Percentiles rank a stretch among this genome's conserved stretches.
Conservation (phyloP, 2,113 vertebrate species). For the Eidolon helvum region DNA sequence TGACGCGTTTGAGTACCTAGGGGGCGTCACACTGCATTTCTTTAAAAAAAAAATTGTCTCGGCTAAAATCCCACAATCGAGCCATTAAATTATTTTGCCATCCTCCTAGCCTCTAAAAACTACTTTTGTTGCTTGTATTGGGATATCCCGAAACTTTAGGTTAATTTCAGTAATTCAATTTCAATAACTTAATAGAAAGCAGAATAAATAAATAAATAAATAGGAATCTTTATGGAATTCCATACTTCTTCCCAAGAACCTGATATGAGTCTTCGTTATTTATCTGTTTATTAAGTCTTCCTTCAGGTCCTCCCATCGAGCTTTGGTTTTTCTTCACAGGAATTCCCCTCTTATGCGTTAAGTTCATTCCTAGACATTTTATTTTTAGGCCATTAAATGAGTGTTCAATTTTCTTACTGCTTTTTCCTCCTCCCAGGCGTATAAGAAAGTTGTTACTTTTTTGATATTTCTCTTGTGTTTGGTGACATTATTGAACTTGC, state of each 20-base stretch:
- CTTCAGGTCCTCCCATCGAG: not conserved
- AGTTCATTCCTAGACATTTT: not conserved
- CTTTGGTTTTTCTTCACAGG: slow-evolving; percentile 13
- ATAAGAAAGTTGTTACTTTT: not conserved
- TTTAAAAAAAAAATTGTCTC: not conserved
- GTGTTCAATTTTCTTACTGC: not conserved
- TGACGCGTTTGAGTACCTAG: not conserved
- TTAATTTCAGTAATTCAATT: not conserved
- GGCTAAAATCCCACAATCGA: not conserved
- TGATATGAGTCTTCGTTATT: not conserved
- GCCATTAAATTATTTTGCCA: not conserved
- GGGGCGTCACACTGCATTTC: not conserved
- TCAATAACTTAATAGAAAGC: too few species aligned
- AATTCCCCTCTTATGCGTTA: not conserved
- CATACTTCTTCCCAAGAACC: not conserved
- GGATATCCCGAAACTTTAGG: not conserved
- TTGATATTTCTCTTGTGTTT: not conserved
- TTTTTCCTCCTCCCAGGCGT: not conserved
- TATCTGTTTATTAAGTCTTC: not conserved
- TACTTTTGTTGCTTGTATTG: not conserved
- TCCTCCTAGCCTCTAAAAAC: not conserved
- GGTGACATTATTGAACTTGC: not conserved
- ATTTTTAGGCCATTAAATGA: not conserved
- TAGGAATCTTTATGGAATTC: not conserved
- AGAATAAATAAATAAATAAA: too few species aligned